Base-by-base conservation (phyloP, 2,113 vertebrate genomes). In the Pluvianellus socialis region DNA sequence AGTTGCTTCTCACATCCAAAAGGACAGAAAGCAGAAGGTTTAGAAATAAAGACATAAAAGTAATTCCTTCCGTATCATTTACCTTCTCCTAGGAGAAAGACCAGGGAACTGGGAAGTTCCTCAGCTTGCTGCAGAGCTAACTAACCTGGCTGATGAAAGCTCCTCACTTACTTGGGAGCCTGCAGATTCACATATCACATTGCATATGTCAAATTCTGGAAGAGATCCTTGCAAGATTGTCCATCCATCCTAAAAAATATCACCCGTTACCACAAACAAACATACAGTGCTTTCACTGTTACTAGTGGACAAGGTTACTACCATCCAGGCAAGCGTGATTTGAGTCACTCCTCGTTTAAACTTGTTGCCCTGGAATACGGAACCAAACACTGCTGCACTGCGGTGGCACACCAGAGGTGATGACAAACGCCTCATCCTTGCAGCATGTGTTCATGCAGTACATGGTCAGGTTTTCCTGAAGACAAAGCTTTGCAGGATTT, bases 391-490 rank as follows among this genome's bases (percentile, higher is more conserved):
- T 1, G 12, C 55, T 9, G 50, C 26, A 1, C 52, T 23, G 45
- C 6, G 33, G 9, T 1, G 16, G 27, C 40, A 32, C 76, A 33
- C 12, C 42, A 26, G 45, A 32, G 21, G 5, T 7, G 10, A 71
- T 0, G 1, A 35, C 52, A 44, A 55, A 53, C 59, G 66, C 24
- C 26, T 21, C 1, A 2, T 22, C 5, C 10, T 8, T 32, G 14
- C 27, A 58, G 40, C 0, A 0, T 4, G 8, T 55, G 32, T 42
- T 35, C 38, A 55, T 4, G 7, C 7, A 58, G 20, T 4, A 30
- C 26, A 11, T 0, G 1, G 7, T 10, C 66, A 70, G 12, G 32
- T 49, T 55, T 49, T 56, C n/a, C 44, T 49, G 12, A 71, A 28
- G 33, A 73, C 21, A 32, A 24, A 20, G 4, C 9, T 70, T 47